phyloP scores from a whole-genome alignment of 1,140 invertebrate genomes.

The Drosophila bifasciata region DNA sequence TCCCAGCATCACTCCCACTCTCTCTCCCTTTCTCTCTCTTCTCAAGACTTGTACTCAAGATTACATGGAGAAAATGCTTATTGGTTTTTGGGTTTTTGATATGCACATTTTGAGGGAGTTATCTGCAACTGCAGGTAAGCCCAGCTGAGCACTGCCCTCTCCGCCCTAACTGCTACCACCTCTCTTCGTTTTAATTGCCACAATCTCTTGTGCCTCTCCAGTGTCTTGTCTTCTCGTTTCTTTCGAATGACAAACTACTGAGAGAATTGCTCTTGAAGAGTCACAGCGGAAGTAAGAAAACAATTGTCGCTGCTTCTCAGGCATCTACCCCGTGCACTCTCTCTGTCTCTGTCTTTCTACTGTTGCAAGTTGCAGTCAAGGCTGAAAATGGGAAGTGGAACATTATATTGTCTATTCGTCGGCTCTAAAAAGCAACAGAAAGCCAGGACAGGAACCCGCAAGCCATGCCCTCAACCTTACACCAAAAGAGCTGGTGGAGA shows the following conservation, averaged over 20 bases:
- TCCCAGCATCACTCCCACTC: slow-evolving; percentile 2
- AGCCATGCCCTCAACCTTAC: slow-evolving; percentile 72
- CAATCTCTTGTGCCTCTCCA: slow-evolving; percentile 35
- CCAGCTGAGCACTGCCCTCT: not conserved
- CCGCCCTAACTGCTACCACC: not conserved
- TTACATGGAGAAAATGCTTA: not conserved
- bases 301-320: slow-evolving; percentile 46
- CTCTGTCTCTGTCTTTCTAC: not conserved
- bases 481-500: not conserved
- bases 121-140: no score
- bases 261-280: slow-evolving; percentile 50
- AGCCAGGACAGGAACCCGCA: slow-evolving; percentile 47
- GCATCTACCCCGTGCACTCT: not conserved
- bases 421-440: slow-evolving; percentile 30
- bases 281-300: slow-evolving; percentile 49
- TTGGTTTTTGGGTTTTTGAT: no score
- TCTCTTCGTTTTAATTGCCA: slow-evolving; percentile 42
- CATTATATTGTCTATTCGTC: slow-evolving; percentile 55
- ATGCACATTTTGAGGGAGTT: no score
- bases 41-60: no score
- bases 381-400: slow-evolving; percentile 47
- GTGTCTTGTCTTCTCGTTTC: slow-evolving; percentile 12
- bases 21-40: no score
- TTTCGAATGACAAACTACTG: slow-evolving; percentile 48
- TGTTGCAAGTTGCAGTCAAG: slow-evolving; percentile 62